Conservation (phyloP, 2,797 vertebrate genomes). For the Microctenopoma stevenorrisi region DNA sequence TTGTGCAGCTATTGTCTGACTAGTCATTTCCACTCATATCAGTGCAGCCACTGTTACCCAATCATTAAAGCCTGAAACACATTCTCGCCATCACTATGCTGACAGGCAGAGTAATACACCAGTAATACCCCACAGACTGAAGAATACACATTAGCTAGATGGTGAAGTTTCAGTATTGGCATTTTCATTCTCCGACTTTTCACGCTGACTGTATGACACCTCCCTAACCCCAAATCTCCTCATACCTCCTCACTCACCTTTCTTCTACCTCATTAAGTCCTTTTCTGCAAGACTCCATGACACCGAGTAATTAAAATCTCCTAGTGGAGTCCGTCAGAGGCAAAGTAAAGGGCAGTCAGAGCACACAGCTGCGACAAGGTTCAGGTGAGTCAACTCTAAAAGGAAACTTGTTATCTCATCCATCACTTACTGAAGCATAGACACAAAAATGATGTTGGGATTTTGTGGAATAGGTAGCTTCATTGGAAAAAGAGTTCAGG, state of each 20-base stretch:
- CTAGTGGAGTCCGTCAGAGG: conserved; percentile 40
- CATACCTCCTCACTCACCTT: conserved; percentile 12
- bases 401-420: conserved; percentile 14
- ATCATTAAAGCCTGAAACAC: background rate
- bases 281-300: conserved; percentile 56
- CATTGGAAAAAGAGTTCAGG: background rate
- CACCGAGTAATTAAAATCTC: conserved; percentile 75
- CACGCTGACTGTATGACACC: conserved; percentile 2
- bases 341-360: conserved; percentile 16
- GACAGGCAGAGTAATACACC: background rate
- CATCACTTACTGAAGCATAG: background rate
- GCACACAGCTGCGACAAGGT: conserved; percentile 6
- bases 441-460: background rate
- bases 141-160: background rate
- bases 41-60: background rate
- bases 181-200: conserved; percentile 15
- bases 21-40: background rate
- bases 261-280: conserved; percentile 30
- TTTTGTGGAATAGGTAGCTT: background rate
- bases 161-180: conserved; percentile 8
- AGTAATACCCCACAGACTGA: background rate
- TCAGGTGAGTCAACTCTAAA: conserved; percentile 25
- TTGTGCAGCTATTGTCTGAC: background rate
- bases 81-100: background rate
- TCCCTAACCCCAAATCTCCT: conserved; percentile 19